These are phyloP conservation scores for Anneissia japonica DNA, from an alignment of 35 echinoderm and acorn worm species.

Conservation along the genomic window DNA sequence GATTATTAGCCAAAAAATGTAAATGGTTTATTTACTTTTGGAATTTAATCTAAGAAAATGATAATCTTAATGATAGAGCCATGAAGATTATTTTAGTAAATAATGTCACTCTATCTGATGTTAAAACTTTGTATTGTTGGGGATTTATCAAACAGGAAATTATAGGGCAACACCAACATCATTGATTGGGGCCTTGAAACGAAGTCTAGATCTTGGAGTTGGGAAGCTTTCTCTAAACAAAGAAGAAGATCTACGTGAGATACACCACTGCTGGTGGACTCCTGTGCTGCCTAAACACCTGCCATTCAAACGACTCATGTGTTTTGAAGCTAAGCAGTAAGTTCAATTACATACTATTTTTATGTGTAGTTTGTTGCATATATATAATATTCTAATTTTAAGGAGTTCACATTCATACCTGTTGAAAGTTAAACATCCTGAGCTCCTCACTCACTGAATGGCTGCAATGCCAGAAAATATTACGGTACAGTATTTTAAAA, in stretches of 20 bases:
- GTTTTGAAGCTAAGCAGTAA: slow-evolving; percentile 88
- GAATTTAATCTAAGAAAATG: no score
- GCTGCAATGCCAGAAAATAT: no score
- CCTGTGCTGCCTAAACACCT: slow-evolving; percentile 42
- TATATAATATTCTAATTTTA: no score
- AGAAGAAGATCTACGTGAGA: slow-evolving; percentile 63
- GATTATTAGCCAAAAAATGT: no score
- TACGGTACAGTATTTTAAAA: no score
- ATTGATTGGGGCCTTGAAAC: slow-evolving; percentile 70
- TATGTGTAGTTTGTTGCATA: no score
- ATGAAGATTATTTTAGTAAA: neutral
- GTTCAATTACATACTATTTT: neutral
- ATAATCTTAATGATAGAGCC: no score
- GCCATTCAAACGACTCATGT: slow-evolving; percentile 72
- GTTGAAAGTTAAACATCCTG: no score
- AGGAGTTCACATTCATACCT: no score
- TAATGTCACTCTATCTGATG: neutral
- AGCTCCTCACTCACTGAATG: no score
- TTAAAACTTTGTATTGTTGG: no score
- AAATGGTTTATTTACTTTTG: no score
- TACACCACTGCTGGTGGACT: slow-evolving; percentile 90
- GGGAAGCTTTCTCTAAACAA: slow-evolving; percentile 44
- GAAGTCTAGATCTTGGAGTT: slow-evolving; percentile 52
- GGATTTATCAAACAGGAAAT: slow-evolving; percentile 66
- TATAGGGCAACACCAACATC: slow-evolving; percentile 48